Conservation (phyloP, 2,888 invertebrate genomes). For the Andrena bucephala region DNA sequence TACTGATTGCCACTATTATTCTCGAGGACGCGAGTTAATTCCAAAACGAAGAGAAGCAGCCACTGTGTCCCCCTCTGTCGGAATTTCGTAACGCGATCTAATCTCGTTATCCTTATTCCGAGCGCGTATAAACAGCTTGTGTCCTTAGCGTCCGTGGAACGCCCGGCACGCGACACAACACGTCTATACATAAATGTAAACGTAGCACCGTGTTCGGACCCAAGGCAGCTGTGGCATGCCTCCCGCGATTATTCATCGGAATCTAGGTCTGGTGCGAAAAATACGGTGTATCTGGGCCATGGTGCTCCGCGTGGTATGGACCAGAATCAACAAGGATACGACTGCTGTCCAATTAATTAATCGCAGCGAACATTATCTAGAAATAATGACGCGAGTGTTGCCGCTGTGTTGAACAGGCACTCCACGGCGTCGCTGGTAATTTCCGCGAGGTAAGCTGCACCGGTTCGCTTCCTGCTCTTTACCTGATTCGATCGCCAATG, state of each 20-base stretch:
- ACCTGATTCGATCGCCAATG: too few relatives aligned
- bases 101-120: conserved; percentile 45
- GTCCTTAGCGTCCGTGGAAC: conserved; percentile 9
- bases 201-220: conserved; percentile 44
- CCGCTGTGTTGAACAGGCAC: background rate
- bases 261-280: conserved; percentile 67
- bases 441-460: background rate
- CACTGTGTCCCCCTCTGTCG: background rate
- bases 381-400: background rate
- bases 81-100: conserved; percentile 24
- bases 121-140: conserved; percentile 11
- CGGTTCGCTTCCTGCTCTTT: background rate
- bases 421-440: background rate
- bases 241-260: conserved; percentile 66
- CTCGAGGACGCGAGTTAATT: background rate
- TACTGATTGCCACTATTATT: background rate
- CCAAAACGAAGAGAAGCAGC: background rate
- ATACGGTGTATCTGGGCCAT: conserved; percentile 59
- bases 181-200: conserved; percentile 16
- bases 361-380: background rate
- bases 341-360: conserved; percentile 19
- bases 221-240: conserved; percentile 28
- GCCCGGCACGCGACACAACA: conserved; percentile 13
- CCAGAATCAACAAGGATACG: conserved; percentile 56
- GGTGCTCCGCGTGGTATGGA: conserved; percentile 34